phyloP scores from a whole-genome alignment of 2,888 invertebrate species.

The Drosophila cognata region DNA sequence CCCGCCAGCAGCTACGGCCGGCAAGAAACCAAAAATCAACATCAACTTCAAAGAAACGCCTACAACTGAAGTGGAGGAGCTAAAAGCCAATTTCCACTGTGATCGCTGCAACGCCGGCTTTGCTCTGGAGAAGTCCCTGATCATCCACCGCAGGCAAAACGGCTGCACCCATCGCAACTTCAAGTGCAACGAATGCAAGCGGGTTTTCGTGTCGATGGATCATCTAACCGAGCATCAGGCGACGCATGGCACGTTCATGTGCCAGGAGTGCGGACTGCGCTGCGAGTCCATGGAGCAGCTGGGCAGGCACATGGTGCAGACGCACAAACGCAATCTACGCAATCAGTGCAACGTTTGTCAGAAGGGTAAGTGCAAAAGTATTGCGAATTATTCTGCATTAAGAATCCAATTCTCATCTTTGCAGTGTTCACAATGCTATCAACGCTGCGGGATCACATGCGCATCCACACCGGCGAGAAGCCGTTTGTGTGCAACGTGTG shows the following conservation, averaged over 20 bases:
- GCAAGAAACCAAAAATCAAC: conserved; percentile 25
- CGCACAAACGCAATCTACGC: conserved; percentile 85
- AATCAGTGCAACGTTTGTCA: conserved; percentile 85
- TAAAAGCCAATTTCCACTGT: conserved; percentile 71
- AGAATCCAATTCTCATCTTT: not conserved
- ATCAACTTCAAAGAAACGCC: conserved; percentile 1
- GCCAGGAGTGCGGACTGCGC: conserved; percentile 84
- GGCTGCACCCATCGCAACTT: conserved; percentile 86
- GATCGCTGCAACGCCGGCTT: conserved; percentile 83
- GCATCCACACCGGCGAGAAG: conserved; percentile 87
- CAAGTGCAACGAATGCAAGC: conserved; percentile 85
- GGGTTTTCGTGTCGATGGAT: conserved; percentile 87
- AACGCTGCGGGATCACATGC: conserved; percentile 87
- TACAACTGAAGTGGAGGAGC: conserved; percentile 41
- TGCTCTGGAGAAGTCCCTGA: conserved; percentile 79
- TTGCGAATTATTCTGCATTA: not conserved
- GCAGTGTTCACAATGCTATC: conserved; percentile 86
- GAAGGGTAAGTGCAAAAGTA: conserved; percentile 67
- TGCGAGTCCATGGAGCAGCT: conserved; percentile 85
- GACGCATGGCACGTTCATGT: conserved; percentile 73
- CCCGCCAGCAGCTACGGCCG: not conserved
- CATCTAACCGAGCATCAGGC: conserved; percentile 86
- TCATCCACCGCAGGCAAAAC: conserved; percentile 82
- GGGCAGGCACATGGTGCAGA: conserved; percentile 85
- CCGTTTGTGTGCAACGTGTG: conserved; percentile 87